Conservation (phyloP, 1,140 invertebrate species). For the Rhynchophorus ferrugineus region DNA sequence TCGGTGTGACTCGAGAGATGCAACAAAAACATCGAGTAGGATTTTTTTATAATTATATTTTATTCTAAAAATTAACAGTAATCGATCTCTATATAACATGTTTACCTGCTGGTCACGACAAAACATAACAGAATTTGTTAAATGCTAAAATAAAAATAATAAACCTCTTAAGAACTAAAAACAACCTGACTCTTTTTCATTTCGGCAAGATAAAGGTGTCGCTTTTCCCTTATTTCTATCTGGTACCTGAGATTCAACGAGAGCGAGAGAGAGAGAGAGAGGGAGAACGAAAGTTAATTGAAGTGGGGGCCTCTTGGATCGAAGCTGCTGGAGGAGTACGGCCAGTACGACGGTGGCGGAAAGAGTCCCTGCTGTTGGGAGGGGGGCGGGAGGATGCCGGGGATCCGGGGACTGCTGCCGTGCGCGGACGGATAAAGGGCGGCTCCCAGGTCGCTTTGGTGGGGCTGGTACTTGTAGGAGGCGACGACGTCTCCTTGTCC, state of each 20-base stretch:
- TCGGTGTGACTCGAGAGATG: constrained; percentile 31
- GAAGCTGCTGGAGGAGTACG: constrained; percentile 39
- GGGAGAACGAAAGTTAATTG: background rate
- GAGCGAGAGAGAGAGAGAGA: too few species aligned
- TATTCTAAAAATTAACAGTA: background rate
- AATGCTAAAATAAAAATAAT: too few species aligned
- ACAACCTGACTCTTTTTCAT: too few species aligned
- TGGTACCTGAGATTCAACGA: background rate
- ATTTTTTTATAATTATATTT: background rate
- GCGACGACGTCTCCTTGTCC: constrained; percentile 40
- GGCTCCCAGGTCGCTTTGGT: constrained; percentile 39
- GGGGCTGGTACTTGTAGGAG: constrained; percentile 43
- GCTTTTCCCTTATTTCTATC: too few species aligned
- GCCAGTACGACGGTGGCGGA: constrained; percentile 40
- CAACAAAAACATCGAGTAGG: background rate
- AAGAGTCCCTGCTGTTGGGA: constrained; percentile 36
- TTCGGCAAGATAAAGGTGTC: too few species aligned
- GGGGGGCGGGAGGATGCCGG: constrained; percentile 32
- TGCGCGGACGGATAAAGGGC: constrained; percentile 36
- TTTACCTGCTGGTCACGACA: too few species aligned
- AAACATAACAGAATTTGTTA: too few species aligned
- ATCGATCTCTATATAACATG: too few species aligned
- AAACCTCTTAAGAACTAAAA: too few species aligned
- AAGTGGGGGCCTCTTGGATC: background rate
- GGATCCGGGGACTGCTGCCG: constrained; percentile 26